Conservation (phyloP, 2,888 invertebrate genomes). For the Hyppa rectilinea region DNA sequence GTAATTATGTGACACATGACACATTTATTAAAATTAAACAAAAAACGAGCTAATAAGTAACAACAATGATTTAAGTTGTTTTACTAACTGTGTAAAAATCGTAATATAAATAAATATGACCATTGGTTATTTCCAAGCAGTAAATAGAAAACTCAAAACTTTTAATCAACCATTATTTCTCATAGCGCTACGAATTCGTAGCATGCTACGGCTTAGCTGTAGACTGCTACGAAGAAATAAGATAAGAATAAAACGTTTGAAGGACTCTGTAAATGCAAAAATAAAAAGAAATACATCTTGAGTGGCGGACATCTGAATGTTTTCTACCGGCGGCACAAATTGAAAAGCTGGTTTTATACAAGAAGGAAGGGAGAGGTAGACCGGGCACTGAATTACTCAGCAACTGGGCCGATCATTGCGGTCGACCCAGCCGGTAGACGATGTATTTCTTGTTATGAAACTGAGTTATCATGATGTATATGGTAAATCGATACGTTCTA, state of each 20-base stretch:
- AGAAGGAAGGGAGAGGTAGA: constrained; percentile 67
- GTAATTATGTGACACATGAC: not conserved
- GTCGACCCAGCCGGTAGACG: constrained; percentile 51
- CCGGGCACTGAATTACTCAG: constrained; percentile 72
- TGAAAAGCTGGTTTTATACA: constrained; percentile 79
- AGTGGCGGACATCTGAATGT: constrained; percentile 76
- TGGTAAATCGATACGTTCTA: not conserved
- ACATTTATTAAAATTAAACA: not conserved
- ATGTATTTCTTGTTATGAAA: constrained; percentile 39
- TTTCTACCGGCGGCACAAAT: constrained; percentile 79
- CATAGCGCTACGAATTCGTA: constrained; percentile 36
- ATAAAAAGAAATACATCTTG: constrained; percentile 73
- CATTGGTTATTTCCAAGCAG: not conserved
- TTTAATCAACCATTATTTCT: constrained; percentile 31
- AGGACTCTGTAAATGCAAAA: constrained; percentile 48
- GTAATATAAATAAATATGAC: not conserved
- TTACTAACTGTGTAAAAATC: not conserved
- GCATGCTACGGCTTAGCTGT: constrained; percentile 58
- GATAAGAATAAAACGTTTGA: constrained; percentile 59
- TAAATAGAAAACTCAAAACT: not conserved
- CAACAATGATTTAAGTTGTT: not conserved
- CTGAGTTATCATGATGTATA: constrained; percentile 25
- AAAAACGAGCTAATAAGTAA: not conserved
- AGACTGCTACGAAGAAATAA: constrained; percentile 47
- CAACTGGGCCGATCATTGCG: constrained; percentile 68